Base-by-base conservation (phyloP, 2,113 vertebrate genomes). In the Psammodynastes pulverulentus region DNA sequence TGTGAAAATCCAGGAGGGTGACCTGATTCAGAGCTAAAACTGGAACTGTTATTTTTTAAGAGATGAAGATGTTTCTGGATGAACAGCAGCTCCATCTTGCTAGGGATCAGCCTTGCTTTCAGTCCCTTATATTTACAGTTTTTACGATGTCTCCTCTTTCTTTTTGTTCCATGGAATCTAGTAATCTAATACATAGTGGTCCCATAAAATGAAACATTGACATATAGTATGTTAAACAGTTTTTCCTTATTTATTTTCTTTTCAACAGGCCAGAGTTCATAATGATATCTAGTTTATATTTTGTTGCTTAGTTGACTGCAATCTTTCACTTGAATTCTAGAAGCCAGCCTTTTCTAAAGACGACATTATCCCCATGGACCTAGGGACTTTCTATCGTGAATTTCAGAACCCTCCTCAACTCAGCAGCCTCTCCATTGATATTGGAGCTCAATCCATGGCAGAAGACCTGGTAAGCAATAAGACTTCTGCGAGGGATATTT, bases 281-380 rank as follows among this genome's bases (percentile, higher is more conserved):
- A 26, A 89, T 21, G n/a, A 34, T 88, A 21, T 23, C 9, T 52
- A 54, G 43, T 54, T 4, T 23, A 43, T 34, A 21, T 56, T 21
- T 21, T 86, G 0, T 86, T 39, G 5, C 90, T 26, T 94, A 90
- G 88, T 39, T 49, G 93, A 96, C 79, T 93, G 53, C 93, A 12
- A 2, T 92, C 23, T 94, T 9, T 96, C 6, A 94, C 91, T 46
- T 93, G 93, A 87, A 91, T 97, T 96, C 96, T 88, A 99, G 99
- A 99, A 99, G 94, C 99, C 99, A 8, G 99, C 99, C 10, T 99
- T 99, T 97, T 99, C 99, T 91, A 99, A 99, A 97, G 99, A 99
- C 7, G 99, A 99, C 96, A 97, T 99, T 96, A 94, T 99, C 95
- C 99, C 99, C 1, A 99, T 99, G 99, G 99, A 99, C 95, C 95